Evolutionary conservation across 2,888 invertebrate genomes (phyloP), one percentile per base, ranked within the genome.

Genomic region (Aricia artaxerxes): DNA sequence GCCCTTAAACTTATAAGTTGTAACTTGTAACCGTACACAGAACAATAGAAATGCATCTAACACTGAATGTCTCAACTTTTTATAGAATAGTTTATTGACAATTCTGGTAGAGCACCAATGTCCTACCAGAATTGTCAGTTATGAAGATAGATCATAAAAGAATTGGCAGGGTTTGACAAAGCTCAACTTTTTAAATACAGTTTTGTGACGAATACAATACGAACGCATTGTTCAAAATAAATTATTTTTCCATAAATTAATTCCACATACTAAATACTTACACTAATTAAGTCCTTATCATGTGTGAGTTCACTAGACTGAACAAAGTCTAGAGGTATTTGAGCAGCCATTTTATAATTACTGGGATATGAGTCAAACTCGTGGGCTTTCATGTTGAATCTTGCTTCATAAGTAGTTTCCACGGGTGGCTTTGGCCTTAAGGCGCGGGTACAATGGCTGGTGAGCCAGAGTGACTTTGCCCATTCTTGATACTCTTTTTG

Each of bases 401-500:
- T 89, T 0, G 92, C 91, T 16, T 92, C 90, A 31, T 93, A 94
- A 0, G 90, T 86, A 0, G 82, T 82, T 75, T 94, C 93, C 1
- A 92, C 83, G 0, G 81, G 77, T 0, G 90, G 91, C 64, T 90
- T 91, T 0, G 93, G 92, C 0, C 90, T 85, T 1, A 94, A 81
- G 0, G 91, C 91, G 11, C 92, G 83, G 1, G 88, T 84, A 76
- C 91, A 92, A 53, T 92, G 90, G 4, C 82, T 84, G 0, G 82
- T 88, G 0, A 83, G 80, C 94, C 94, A 94, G 0, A 89, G 79
- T 0, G 83, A 79, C 80, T 89, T 91, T 0, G 92, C 92, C 94
- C 94, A 94, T 77, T 89, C 88, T 81, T 84, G 83, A 81, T 84
- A 94, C 76, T 91, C 92, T 79, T 89, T 84, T 81, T 93, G 90